Conservation (phyloP, 2,797 vertebrate genomes). For the Sebastolobus altivelis region DNA sequence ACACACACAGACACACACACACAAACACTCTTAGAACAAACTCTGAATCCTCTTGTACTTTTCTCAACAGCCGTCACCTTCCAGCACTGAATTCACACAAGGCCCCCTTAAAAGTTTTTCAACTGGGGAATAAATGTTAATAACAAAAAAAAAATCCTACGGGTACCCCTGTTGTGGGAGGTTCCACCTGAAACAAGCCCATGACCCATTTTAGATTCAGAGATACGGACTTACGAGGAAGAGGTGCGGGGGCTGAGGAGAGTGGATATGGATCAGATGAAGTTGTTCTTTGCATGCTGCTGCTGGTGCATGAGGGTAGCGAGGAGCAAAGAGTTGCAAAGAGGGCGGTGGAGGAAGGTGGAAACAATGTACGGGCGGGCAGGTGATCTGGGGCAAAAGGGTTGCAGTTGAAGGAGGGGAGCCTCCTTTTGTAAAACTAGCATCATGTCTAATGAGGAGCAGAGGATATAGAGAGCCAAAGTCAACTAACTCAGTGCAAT, state of each 20-base stretch:
- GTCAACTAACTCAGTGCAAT: neutral
- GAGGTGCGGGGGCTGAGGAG: conserved; percentile 5
- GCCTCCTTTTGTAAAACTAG: conserved; percentile 37
- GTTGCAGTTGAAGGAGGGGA: neutral
- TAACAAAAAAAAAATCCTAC: neutral
- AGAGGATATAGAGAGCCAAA: neutral
- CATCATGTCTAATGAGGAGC: conserved; percentile 19
- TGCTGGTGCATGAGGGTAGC: conserved; percentile 36
- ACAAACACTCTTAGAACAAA: neutral
- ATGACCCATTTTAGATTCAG: conserved; percentile 46
- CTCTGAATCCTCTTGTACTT: conserved; percentile 1
- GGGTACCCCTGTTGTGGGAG: conserved; percentile 10
- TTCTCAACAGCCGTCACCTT: conserved; percentile 13
- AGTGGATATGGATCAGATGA: conserved; percentile 35
- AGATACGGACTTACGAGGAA: conserved; percentile 28
- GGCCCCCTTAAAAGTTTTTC: neutral
- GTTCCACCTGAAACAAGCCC: conserved; percentile 46
- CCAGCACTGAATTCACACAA: conserved; percentile 1
- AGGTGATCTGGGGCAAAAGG: conserved; percentile 56
- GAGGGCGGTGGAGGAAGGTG: conserved; percentile 25
- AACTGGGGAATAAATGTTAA: conserved; percentile 33
- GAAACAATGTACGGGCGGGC: conserved; percentile 51
- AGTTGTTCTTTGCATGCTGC: conserved; percentile 42
- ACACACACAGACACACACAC: conserved; percentile 3
- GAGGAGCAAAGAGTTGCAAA: conserved; percentile 19